Percentiles rank a stretch among this genome's conserved stretches.
Conservation (phyloP, 64 coral and sea anemone species). For the Pachyseris speciosa region DNA sequence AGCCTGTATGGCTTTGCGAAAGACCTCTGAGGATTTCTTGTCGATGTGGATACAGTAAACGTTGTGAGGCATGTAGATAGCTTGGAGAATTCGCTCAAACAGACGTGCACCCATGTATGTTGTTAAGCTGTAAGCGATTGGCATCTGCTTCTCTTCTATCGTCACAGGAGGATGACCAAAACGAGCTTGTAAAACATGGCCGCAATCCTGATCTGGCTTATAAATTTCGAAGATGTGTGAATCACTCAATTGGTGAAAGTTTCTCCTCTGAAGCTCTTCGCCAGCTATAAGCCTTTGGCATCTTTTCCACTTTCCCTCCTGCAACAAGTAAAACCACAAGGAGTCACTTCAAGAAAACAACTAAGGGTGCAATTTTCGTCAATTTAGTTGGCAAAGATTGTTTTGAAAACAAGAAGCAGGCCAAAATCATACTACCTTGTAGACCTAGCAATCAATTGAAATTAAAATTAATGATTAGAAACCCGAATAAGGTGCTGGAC, state of each 20-base stretch:
- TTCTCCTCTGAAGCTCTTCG: neutral
- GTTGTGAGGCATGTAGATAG: neutral
- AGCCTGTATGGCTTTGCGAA: neutral
- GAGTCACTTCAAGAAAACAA: too few relatives aligned
- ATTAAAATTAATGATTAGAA: too few relatives aligned
- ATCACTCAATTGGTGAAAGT: neutral
- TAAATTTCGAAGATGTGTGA: neutral
- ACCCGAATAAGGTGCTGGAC: too few relatives aligned
- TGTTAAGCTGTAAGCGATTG: constrained; percentile 13
- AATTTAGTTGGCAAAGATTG: too few relatives aligned
- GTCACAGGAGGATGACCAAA: neutral
- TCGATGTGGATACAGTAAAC: neutral
- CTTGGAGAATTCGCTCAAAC: neutral
- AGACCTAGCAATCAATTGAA: too few relatives aligned
- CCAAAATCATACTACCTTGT: too few relatives aligned
- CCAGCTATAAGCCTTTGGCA: constrained; percentile 18
- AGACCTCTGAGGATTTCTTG: neutral
- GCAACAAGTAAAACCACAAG: neutral
- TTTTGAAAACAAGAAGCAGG: too few relatives aligned
- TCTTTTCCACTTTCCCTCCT: neutral
- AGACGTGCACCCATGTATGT: constrained; percentile 3
- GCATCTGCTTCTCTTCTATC: neutral
- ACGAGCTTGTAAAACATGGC: neutral
- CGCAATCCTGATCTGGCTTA: neutral
- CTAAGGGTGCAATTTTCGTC: too few relatives aligned